Base-by-base conservation (phyloP, 2,888 invertebrate genomes). In the Mayetiola destructor region DNA sequence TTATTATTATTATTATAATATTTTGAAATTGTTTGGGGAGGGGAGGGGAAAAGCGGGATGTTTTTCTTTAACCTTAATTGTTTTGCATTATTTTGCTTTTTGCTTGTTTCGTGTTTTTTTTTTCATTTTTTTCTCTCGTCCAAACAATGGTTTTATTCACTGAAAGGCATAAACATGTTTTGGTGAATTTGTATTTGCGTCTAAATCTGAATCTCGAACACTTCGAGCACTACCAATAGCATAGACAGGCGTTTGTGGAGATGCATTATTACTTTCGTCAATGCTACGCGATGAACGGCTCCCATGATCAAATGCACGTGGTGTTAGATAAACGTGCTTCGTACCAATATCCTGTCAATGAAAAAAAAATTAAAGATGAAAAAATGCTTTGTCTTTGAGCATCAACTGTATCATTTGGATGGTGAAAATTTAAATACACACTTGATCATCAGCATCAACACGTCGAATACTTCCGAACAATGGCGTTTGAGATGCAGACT, bases 301-400 rank as follows among this genome's bases (percentile, higher is more conserved):
- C 1, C 53, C 57, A 42, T 6, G 20, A 36, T 52, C 57, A 1
- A 23, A 27, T 10, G 20, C 21, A 18, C 60, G 71, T 37, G 68
- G 72, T 48, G 72, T 72, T 59, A 70, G 69, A 66, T 72, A 72
- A 2, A 72, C 72, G 58, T 72, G 72, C 1, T 69, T 65, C 10
- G 12, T 27, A 2, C 27, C n/a, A 3, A 6, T 4, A 48, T 32
- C 18, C 36, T 58, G 12, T 29, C 29, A 32, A 32, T 9, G 12
- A 32, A 32, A 32, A 32, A 32, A 32, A 32, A 32, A 32, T 32
- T 32, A 32, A 32, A 32, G 12, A 32, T 32, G 12, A 32, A 32
- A 32, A 32, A 9, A 12, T 36, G 14, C 12, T 4, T 36, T 16
- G 36, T n/a, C n/a, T 36, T n/a, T n/a, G 14, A 6, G 6, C 12